phyloP scores from a whole-genome alignment of 2,797 vertebrate genomes.

The Sphaeramia orbicularis region DNA sequence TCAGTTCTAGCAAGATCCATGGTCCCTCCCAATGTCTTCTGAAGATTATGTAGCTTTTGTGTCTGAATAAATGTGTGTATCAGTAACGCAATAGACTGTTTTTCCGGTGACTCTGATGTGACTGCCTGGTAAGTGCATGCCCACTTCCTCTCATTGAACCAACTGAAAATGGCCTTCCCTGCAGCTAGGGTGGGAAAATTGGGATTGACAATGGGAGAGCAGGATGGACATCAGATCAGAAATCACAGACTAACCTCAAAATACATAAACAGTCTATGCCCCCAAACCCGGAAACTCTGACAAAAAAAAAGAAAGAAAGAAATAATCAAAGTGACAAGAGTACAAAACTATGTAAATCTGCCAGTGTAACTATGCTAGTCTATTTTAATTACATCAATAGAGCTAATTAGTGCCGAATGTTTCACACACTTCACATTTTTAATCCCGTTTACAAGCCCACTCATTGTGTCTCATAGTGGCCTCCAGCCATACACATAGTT shows the following conservation, averaged over 20 bases:
- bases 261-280: slow-evolving; percentile 55
- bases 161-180: slow-evolving; percentile 72
- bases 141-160: slow-evolving; percentile 82
- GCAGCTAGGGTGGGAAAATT: slow-evolving; percentile 70
- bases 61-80: slow-evolving; percentile 42
- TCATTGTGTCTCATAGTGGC: neutral
- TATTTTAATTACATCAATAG: slow-evolving; percentile 11
- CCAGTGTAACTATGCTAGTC: neutral
- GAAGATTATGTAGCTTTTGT: slow-evolving; percentile 1
- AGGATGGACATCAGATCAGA: slow-evolving; percentile 69
- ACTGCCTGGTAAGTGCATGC: slow-evolving; percentile 56
- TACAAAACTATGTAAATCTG: neutral
- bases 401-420: slow-evolving; percentile 9
- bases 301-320: neutral
- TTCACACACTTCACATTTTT: slow-evolving; percentile 19
- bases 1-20: neutral
- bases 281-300: slow-evolving; percentile 20
- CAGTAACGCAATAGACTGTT: slow-evolving; percentile 17
- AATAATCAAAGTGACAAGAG: slow-evolving; percentile 2
- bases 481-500: neutral
- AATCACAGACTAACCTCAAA: slow-evolving; percentile 27
- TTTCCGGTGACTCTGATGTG: slow-evolving; percentile 50
- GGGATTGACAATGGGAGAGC: slow-evolving; percentile 73
- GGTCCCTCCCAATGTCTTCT: neutral
- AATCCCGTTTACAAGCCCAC: neutral